Base-by-base conservation (phyloP, 2,888 invertebrate genomes). In the Cepaea hortensis region DNA sequence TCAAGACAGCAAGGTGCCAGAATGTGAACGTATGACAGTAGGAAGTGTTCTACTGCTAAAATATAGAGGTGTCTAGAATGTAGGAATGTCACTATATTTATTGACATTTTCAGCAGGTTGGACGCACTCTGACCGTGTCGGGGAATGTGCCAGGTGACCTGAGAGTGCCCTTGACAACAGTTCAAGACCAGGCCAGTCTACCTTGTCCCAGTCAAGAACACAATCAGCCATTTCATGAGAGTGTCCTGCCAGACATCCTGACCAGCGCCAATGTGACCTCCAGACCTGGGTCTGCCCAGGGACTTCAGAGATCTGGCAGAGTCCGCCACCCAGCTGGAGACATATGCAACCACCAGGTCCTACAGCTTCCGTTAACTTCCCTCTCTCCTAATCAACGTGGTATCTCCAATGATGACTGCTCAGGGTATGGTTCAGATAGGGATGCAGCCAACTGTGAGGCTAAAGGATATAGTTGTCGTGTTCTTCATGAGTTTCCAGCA, bases 301-400 rank as follows among this genome's bases (percentile, higher is more conserved):
- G 70, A 15, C 15, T 13, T 48, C 72, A 48, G 18, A 70, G 72
- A 46, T n/a, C 68, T 46, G 79, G 81, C 0, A 50, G 85, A 62
- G 81, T 81, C 9, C 80, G 81, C 9, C 85, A 85, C 62, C 85
- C 81, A 72, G 85, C 85, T 15, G 85, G 85, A 18, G 85, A 80
- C 46, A 50, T 79, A 6, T 15, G n/a, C 6, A 18, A 48, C 46
- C n/a, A 72, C 15, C 75, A 76, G 13, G n/a, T 50, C 9, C 85
- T 18, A 11, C 85, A 18, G 80, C 70, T 61, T 55, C 73, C 18
- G 18, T n/a, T 73, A 3, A 48, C 48, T 62, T 46, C 68, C 9
- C 48, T 70, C 3, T 48, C 18, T 68, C 23, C 79, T 15, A 84
- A 48, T n/a, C 20, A 46, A 11, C 73, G 9, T n/a, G 13, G 46